Evolutionary conservation across 1,140 invertebrate genomes (phyloP).

Genomic region (Chlorops oryzae): DNA sequence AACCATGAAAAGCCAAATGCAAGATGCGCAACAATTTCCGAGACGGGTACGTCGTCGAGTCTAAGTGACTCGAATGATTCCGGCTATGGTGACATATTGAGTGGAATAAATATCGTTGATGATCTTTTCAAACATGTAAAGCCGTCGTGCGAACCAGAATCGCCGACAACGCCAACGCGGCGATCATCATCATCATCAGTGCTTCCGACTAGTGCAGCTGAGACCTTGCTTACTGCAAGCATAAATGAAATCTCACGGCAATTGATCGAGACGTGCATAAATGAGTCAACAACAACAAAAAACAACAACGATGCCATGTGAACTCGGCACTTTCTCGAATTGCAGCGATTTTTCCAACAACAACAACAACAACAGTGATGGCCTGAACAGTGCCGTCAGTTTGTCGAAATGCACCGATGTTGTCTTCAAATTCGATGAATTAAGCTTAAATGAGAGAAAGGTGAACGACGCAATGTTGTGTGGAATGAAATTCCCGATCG

Average conservation of each 20-base stretch:
- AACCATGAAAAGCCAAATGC: conserved; percentile 10
- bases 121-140: conserved; percentile 28
- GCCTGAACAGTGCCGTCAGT: conserved; percentile 19
- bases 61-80: conserved; percentile 41
- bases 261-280: conserved; percentile 36
- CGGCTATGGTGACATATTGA: conserved; percentile 41
- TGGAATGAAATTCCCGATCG: too few species aligned
- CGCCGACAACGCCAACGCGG: neutral
- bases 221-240: conserved; percentile 36
- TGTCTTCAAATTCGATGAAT: conserved; percentile 44
- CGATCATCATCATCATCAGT: neutral
- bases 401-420: conserved; percentile 21
- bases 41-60: conserved; percentile 17
- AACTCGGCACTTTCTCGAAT: conserved; percentile 10
- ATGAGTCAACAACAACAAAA: conserved; percentile 7
- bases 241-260: conserved; percentile 46
- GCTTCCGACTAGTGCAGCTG: conserved; percentile 11
- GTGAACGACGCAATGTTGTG: too few species aligned
- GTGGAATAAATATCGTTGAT: conserved; percentile 41
- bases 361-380: conserved; percentile 41
- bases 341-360: conserved; percentile 30
- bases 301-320: neutral
- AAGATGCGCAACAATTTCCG: conserved; percentile 1
- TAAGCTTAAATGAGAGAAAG: too few species aligned
- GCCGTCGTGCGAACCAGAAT: neutral